Conservation (phyloP, 2,888 invertebrate species). For the Plebejus melissa region DNA sequence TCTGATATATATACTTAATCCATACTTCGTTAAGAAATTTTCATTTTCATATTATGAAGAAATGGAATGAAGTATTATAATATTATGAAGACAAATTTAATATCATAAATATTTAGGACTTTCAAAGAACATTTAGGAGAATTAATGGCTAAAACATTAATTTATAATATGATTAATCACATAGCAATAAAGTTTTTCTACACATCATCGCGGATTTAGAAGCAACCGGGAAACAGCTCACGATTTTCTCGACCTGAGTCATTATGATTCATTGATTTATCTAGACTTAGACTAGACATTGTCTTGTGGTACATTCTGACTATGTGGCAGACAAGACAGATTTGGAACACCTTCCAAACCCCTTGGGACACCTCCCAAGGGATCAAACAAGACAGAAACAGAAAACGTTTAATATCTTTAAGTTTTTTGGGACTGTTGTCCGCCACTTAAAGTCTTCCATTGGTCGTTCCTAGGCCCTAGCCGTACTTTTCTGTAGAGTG, state of each 20-base stretch:
- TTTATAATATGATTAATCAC: not conserved
- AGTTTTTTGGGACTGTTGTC: not conserved
- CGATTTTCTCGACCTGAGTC: not conserved
- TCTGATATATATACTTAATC: too few relatives aligned
- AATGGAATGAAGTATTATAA: not conserved
- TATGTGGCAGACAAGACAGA: not conserved
- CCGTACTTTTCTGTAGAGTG: too few relatives aligned
- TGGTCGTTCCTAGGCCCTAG: too few relatives aligned
- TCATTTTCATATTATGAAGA: not conserved
- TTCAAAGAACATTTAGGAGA: not conserved
- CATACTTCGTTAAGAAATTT: too few relatives aligned
- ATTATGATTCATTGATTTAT: not conserved
- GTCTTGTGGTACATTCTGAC: not conserved
- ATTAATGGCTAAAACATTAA: not conserved
- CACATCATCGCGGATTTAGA: conserved; percentile 4
- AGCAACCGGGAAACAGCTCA: not conserved
- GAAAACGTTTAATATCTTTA: not conserved
- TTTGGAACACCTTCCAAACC: not conserved
- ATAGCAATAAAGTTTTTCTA: not conserved
- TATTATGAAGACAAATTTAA: not conserved
- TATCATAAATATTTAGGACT: not conserved
- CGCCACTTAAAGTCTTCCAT: not conserved
- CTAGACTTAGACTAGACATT: not conserved
- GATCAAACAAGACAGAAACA: not conserved
- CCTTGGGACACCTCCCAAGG: too few relatives aligned